Evolutionary conservation across 2,888 invertebrate species (phyloP).

Genomic region (Eristalinus sepulchralis): DNA sequence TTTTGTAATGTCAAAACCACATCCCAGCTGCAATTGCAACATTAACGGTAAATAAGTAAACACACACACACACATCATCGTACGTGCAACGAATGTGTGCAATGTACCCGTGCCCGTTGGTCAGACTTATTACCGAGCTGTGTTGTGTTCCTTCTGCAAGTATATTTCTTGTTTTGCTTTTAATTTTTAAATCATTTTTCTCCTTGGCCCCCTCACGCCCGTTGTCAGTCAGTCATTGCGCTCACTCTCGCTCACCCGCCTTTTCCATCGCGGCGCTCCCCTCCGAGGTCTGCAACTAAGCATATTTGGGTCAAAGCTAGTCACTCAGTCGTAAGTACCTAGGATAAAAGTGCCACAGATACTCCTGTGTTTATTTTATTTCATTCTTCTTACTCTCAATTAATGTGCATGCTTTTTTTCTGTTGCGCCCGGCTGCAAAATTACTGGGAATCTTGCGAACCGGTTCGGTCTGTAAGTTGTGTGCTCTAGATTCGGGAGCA

Average conservation of each 20-base stretch:
- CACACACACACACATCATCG: conserved; percentile 24
- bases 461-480: conserved; percentile 49
- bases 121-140: conserved; percentile 32
- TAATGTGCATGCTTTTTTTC: not conserved
- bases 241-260: not conserved
- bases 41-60: conserved; percentile 57
- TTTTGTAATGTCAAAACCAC: conserved; percentile 43
- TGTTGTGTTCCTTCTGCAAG: not conserved
- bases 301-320: conserved; percentile 80
- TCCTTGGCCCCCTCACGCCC: not conserved
- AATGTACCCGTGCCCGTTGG: conserved; percentile 6
- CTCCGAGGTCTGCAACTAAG: conserved; percentile 69
- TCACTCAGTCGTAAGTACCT: conserved; percentile 78
- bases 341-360: conserved; percentile 58
- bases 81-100: conserved; percentile 38
- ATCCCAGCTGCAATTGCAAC: conserved; percentile 57
- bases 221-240: not conserved
- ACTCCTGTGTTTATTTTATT: conserved; percentile 16
- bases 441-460: conserved; percentile 54
- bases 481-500: conserved; percentile 44
- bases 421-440: conserved; percentile 24
- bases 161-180: conserved; percentile 2
- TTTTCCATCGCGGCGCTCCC: conserved; percentile 51
- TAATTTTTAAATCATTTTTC: conserved; percentile 12
- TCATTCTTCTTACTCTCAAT: not conserved